Evolutionary conservation across 2,113 vertebrate genomes (phyloP).

Genomic region (Nesogale talazaci): DNA sequence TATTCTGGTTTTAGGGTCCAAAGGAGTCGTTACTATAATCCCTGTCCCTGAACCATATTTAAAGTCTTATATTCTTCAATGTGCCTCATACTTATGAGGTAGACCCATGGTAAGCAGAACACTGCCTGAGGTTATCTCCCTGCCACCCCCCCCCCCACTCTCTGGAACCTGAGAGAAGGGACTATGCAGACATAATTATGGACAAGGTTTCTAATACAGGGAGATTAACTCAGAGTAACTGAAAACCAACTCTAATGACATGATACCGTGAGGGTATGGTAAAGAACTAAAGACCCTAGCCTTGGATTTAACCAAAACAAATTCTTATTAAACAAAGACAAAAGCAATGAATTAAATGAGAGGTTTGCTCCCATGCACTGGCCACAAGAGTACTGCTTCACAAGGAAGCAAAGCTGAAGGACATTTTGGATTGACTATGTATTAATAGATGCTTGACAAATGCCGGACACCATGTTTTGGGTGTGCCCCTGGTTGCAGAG

Average conservation of each 20-base stretch:
- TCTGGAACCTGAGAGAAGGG: not conserved
- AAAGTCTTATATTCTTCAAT: not conserved
- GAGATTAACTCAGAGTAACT: not conserved
- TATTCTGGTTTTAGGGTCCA: not conserved
- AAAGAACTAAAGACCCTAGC: too few species aligned
- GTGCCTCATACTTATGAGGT: not conserved
- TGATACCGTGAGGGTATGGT: not conserved
- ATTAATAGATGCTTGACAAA: too few species aligned
- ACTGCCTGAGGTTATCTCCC: not conserved
- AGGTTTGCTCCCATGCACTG: too few species aligned
- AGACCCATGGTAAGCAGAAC: not conserved
- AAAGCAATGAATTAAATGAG: too few species aligned
- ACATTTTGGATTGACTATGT: too few species aligned
- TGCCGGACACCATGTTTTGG: too few species aligned
- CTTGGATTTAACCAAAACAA: too few species aligned
- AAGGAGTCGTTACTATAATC: not conserved
- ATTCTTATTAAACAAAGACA: too few species aligned
- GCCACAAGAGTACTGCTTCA: too few species aligned
- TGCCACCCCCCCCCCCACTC: fast-evolving
- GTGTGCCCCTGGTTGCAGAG: too few species aligned
- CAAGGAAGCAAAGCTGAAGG: too few species aligned
- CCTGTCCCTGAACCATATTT: not conserved
- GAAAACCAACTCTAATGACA: not conserved
- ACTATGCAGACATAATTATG: not conserved
- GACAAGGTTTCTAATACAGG: not conserved